phyloP scores from a whole-genome alignment of 2,888 invertebrate species.

The Strigamia maritima region DNA sequence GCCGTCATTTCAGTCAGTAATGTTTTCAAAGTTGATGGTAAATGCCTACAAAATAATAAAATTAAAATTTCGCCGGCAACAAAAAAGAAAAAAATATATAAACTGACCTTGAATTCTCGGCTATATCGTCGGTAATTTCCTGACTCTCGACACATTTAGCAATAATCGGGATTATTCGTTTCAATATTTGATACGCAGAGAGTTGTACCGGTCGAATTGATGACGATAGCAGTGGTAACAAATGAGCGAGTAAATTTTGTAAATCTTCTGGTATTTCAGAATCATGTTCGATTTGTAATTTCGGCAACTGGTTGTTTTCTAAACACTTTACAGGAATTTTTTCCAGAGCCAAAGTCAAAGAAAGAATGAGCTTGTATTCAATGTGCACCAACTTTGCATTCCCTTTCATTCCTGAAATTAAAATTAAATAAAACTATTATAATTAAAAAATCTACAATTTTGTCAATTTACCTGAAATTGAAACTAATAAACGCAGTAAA shows the following conservation, averaged over 20 bases:
- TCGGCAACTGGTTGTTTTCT: conserved; percentile 47
- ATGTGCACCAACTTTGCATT: not conserved
- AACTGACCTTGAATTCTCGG: not conserved
- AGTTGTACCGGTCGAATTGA: conserved; percentile 34
- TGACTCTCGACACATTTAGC: not conserved
- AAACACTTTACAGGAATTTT: conserved; percentile 43
- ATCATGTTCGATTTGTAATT: conserved; percentile 46
- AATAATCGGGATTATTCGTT: not conserved
- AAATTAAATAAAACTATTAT: not conserved
- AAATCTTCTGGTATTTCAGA: conserved; percentile 48
- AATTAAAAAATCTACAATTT: not conserved
- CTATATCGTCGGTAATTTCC: not conserved
- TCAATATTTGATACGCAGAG: conserved; percentile 1
- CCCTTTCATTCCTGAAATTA: not conserved
- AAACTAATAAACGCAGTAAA: conserved; percentile 59
- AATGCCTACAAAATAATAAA: not conserved
- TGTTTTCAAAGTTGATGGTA: not conserved
- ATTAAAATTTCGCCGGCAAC: not conserved
- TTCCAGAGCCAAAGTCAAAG: not conserved
- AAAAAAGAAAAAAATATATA: not conserved
- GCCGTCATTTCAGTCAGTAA: conserved; percentile 41
- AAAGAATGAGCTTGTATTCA: not conserved
- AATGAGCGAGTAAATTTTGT: conserved; percentile 50
- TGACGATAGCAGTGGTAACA: conserved; percentile 48
- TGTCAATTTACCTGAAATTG: conserved; percentile 48